phyloP scores from a whole-genome alignment of 2,113 vertebrate genomes.

The Delphinus delphis region DNA sequence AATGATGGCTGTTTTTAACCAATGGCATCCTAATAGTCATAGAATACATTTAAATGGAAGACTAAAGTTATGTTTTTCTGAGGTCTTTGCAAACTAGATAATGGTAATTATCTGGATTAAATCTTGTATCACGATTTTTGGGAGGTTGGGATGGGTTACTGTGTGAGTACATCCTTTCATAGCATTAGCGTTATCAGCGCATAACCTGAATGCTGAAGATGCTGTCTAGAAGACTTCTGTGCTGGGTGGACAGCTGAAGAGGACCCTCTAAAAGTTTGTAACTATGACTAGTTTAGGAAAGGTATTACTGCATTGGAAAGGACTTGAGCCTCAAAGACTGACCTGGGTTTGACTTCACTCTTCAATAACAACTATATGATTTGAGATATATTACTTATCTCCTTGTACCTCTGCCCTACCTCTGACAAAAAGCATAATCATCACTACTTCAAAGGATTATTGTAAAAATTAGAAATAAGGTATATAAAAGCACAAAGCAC shows the following conservation, averaged over 20 bases:
- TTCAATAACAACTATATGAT: background rate
- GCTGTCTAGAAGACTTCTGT: background rate
- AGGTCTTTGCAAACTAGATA: background rate
- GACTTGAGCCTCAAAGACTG: background rate
- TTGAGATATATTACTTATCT: background rate
- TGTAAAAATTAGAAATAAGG: background rate
- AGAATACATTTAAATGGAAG: background rate
- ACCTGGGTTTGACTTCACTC: background rate
- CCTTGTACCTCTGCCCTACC: background rate
- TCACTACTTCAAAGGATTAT: background rate
- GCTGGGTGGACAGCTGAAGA: background rate
- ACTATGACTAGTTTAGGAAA: background rate
- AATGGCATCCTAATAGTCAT: background rate
- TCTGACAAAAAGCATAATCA: background rate
- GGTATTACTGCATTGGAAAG: background rate
- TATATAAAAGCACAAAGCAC: background rate
- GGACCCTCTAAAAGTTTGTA: background rate
- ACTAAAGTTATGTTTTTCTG: constrained; percentile 12
- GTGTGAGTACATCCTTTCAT: background rate
- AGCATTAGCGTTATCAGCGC: background rate
- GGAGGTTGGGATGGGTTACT: background rate
- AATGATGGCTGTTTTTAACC: background rate
- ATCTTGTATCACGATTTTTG: background rate
- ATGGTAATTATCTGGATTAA: background rate
- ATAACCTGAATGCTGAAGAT: background rate